These are phyloP conservation scores for Caenorhabditis sulstoni DNA, from an alignment of 2,888 invertebrate species.

Conservation along the genomic window DNA sequence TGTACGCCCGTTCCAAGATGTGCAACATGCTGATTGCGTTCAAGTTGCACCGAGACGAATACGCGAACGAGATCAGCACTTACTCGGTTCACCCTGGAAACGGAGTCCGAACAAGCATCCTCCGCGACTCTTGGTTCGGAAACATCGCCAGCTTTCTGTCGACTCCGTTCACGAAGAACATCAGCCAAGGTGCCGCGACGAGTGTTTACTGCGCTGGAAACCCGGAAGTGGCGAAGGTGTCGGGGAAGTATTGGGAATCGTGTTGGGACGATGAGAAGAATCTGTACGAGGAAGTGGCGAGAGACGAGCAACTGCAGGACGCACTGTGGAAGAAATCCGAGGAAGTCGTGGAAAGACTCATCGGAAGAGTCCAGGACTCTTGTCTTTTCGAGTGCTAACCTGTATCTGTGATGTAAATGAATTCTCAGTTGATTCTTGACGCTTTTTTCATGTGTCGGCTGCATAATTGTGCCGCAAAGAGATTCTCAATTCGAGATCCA, in stretches of 20 bases:
- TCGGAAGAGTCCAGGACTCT: neutral
- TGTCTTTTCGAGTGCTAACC: conserved; percentile 10
- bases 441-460: no score
- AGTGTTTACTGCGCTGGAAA: conserved; percentile 91
- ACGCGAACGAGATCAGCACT: conserved; percentile 64
- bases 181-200: conserved; percentile 94
- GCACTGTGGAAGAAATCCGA: conserved; percentile 68
- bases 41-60: conserved; percentile 71
- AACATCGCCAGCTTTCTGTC: conserved; percentile 83
- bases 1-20: conserved; percentile 74
- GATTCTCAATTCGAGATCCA: no score
- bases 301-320: conserved; percentile 83
- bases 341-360: neutral
- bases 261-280: conserved; percentile 84
- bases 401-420: no score
- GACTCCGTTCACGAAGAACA: conserved; percentile 93
- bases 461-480: no score
- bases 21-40: conserved; percentile 75
- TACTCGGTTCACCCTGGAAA: conserved; percentile 88
- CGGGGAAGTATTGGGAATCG: conserved; percentile 93
- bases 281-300: conserved; percentile 82
- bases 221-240: conserved; percentile 85
- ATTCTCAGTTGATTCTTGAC: neutral
- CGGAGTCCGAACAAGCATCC: conserved; percentile 55
- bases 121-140: conserved; percentile 42